Evolutionary conservation across 2,797 vertebrate genomes (phyloP).

Genomic region (Rhodeus uyekii): DNA sequence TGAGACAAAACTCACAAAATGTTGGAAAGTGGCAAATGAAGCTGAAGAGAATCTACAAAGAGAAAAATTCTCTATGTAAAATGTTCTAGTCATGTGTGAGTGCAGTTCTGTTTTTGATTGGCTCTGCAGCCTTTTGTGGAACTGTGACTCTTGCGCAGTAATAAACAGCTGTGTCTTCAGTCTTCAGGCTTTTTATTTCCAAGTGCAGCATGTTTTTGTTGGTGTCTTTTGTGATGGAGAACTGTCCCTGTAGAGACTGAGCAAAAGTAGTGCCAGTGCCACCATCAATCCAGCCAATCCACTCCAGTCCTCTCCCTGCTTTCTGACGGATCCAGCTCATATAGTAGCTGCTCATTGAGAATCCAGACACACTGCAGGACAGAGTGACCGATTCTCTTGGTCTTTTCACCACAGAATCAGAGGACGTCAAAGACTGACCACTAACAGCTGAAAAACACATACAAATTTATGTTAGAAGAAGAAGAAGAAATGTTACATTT

Average conservation of each 20-base stretch:
- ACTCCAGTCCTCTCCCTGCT: constrained; percentile 24
- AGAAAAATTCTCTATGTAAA: no score
- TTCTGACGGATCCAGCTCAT: constrained; percentile 25
- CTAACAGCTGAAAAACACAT: constrained; percentile 20
- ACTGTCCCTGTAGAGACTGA: constrained; percentile 50
- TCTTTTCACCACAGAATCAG: constrained; percentile 27
- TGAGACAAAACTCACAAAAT: neutral
- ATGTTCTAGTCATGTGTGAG: no score
- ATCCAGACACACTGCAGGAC: constrained; percentile 38
- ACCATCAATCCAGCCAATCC: neutral
- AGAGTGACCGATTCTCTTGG: constrained; percentile 38
- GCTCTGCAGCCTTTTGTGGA: neutral
- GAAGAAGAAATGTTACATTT: no score
- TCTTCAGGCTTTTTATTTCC: constrained; percentile 55
- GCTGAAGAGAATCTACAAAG: neutral
- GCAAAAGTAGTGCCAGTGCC: neutral
- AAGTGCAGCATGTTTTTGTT: constrained; percentile 51
- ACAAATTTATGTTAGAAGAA: no score
- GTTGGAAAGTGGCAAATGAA: neutral
- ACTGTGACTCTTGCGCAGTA: constrained; percentile 54
- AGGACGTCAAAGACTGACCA: constrained; percentile 31
- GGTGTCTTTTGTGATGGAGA: constrained; percentile 53
- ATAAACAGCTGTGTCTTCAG: constrained; percentile 61
- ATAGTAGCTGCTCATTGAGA: neutral
- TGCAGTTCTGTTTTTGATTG: constrained; percentile 48